Base-by-base conservation (phyloP, 2,797 vertebrate genomes). In the Hafferia zeledoni region DNA sequence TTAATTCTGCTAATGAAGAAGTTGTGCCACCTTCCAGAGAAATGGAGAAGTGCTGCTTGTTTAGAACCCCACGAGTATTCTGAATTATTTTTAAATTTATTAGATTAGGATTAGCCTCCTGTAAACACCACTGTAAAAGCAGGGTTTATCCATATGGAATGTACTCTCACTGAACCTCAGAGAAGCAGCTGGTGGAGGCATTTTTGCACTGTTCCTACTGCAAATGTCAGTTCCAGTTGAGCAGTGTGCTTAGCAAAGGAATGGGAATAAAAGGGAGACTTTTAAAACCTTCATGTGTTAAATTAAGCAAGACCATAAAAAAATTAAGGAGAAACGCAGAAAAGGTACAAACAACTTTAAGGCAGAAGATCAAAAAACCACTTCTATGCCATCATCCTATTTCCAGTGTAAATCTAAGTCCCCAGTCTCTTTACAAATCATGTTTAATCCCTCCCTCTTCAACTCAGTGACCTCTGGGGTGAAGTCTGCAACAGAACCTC, bases 11-110 rank as follows among this genome's bases (percentile, higher is more conserved):
- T 68, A 46, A 57, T 30, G 30, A 76, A 50, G 52, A 55, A 2
- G 1, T 15, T 78, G 74, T 67, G 81, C 81, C 77, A 87, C 33
- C 68, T 83, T 60, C 33, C 87, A 95, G 61, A 70, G 61, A 91
- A 89, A 87, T 6, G 19, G 33, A 87, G 57, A 74, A 82, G 3
- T 77, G 67, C 41, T 90, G 57, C 65, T 69, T 75, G 17, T 28
- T 87, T 43, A 71, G 61, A 92, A 56, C 4, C 4, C 68, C 41
- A 22, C 0, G 0, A 27, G 12, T 30, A 53, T 7, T 55, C 31
- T 23, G 17, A n/a, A 46, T 56, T 41, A 30, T 44, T 55, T 33
- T 41, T 27, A 25, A 7, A 41, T 19, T 44, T 37, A 43, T 27
- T 65, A 60, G 3, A 49, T 69, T 44, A 76, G 33, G 46, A 74